Evolutionary conservation across 2,888 invertebrate genomes (phyloP), one percentile per base, ranked within the genome.

Genomic region (Lepidochrysops patricia): DNA sequence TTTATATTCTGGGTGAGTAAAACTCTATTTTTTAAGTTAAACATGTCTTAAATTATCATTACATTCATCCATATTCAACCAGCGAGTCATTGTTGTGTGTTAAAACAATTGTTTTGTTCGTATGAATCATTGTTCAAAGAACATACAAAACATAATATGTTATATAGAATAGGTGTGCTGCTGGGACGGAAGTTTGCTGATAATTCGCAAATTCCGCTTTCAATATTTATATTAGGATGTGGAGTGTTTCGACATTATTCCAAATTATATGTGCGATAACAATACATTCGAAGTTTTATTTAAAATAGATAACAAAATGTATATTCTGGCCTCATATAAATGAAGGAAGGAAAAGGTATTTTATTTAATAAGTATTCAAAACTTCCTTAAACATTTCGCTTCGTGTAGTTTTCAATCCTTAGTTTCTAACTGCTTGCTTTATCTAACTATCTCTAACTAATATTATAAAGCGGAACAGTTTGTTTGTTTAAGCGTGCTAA

Each of bases 1-100:
- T 96, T 97, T 78, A 88, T 96, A 70, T 96, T 96, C 84, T 97
- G 96, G 97, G 96, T 96, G 84, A 92, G 95, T 91, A 23, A 13
- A 15, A 37, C 52, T 52, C 9, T 19, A 29, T 57, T 48, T 19
- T 34, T 23, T 58, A 43, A 23, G 19, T 43, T 2, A 43, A 23
- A 43, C 4, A 23, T 9, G 9, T 15, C 2, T 2, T 43, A 7
- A 43, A 2, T 43, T 43, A 19, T 12, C 12, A 3, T 43, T 3
- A 19, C 43, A 9, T 43, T 43, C 43, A 43, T 23, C 23, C 19
- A 43, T 43, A 58, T 58, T 34, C 37, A 48, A 54, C 37, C 25
- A 4, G 23, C 5, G 7, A 34, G 34, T 4, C 25, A 27, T 49
- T 59, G 26, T 12, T 19, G 37, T 37, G 58, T 60, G 23, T 35